Evolutionary conservation across 2,797 vertebrate species (phyloP), one percentile per base, ranked within the genome.

Genomic region (Chloroceryle amazona): DNA sequence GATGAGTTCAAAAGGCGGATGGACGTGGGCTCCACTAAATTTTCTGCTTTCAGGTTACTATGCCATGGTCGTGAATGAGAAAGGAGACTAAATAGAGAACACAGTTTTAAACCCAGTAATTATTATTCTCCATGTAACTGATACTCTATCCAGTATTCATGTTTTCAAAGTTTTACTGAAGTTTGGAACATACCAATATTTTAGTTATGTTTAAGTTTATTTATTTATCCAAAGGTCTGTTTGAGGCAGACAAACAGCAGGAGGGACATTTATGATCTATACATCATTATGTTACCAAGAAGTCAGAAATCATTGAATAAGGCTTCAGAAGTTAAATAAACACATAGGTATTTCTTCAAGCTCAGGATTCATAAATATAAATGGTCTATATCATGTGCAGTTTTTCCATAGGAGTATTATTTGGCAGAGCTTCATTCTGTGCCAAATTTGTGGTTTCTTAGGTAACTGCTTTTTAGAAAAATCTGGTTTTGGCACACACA

Each of bases 381-480:
- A 93, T 81, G n/a, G 17, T 49, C n/a, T 85, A 9, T 80, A 89
- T 81, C 33, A 55, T 52, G 49, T 85, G 31, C 25, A 71, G 9
- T 28, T 96, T 96, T 96, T 96, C 81, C 41, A 42, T 78, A 61
- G 47, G 44, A 85, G 31, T 80, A 78, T 78, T 91, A 71, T 92
- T 92, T 95, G 92, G 74, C 71, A 84, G 26, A 54, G 26, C 49
- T 91, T 92, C n/a, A 57, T 15, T 35, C 54, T 91, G 65, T 91
- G 63, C 92, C 41, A 29, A 82, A 91, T 80, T 67, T 89, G 81
- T 87, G 91, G 91, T 61, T 20, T 80, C 65, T 94, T 87, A 81
- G 37, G 49, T 87, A 94, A 91, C 75, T 83, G 65, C 68, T 89
- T 90, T 95, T 92, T 54, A 82, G 68, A 93, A 96, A 89, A 91